Evolutionary conservation across 2,888 invertebrate genomes (phyloP), one percentile per base, ranked within the genome.

Genomic region (Parnassius orleans): DNA sequence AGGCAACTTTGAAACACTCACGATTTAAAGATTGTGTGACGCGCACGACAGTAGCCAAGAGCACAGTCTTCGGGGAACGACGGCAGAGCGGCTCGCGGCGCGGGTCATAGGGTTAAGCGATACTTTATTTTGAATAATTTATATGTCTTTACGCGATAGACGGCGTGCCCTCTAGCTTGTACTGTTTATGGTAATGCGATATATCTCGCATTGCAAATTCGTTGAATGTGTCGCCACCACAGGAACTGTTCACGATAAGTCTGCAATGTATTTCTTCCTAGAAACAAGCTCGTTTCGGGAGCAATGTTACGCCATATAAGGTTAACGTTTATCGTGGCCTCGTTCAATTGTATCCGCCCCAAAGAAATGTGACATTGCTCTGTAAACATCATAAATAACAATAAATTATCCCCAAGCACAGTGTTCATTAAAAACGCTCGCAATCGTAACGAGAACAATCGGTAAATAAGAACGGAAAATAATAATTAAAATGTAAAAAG

Each of bases 111-210:
- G 91, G 91, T 90, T 91, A 91, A 91, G 87, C 91, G 90, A 91
- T 91, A 91, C 91, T 91, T 91, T 90, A 91, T 90, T 91, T 90
- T 91, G 91, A 91, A 91, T 91, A 90, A 91, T 91, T 90, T 91
- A 91, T 90, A 90, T 90, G 89, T 90, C 86, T 86, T 82, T 81
- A 79, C 76, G 83, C 90, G 90, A 90, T 90, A 90, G 91, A 89
- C 88, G 87, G 85, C 86, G 79, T 89, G 89, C 89, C 84, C 89
- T 90, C 87, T 86, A 85, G 82, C 84, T 85, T 82, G 85, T 87
- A 84, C 90, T 85, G 88, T 87, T 91, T 91, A 91, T 91, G 91
- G 88, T 90, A 91, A 91, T 91, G 83, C 83, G 77, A 85, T 77
- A 87, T 90, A 90, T 90, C 90, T 87, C 84, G 90, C 89, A 90